phyloP scores from a whole-genome alignment of 2,888 invertebrate genomes.

The Drosophila conformis region DNA sequence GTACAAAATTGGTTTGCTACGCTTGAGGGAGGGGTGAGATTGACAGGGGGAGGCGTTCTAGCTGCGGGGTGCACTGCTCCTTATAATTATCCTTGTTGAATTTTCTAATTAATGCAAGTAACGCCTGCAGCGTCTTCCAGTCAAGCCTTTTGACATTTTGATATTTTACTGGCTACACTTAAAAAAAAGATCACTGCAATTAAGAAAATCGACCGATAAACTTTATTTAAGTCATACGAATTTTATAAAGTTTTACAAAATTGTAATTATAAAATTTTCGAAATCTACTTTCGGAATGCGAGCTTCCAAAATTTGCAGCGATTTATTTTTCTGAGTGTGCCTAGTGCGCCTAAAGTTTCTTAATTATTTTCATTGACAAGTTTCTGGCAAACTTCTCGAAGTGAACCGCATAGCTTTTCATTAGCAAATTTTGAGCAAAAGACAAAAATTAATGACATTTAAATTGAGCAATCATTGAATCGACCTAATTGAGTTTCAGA shows the following conservation, averaged over 20 bases:
- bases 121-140: constrained; percentile 39
- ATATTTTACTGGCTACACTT: neutral
- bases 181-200: neutral
- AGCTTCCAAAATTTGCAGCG: neutral
- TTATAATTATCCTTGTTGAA: constrained; percentile 15
- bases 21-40: constrained; percentile 17
- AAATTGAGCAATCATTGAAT: constrained; percentile 21
- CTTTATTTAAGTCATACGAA: no score
- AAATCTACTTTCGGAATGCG: neutral
- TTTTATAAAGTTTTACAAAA: no score
- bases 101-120: constrained; percentile 55
- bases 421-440: constrained; percentile 40
- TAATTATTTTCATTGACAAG: constrained; percentile 71
- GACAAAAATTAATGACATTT: constrained; percentile 61
- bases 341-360: constrained; percentile 61
- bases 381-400: constrained; percentile 16
- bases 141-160: constrained; percentile 18
- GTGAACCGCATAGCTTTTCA: constrained; percentile 31
- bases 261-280: neutral
- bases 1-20: constrained; percentile 69
- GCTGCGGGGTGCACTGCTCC: neutral
- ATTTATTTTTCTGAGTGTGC: constrained; percentile 17
- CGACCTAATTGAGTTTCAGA: constrained; percentile 49
- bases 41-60: neutral
- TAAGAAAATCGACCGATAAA: no score